Conservation (phyloP, 1,140 invertebrate species). For the Pseudoatta argentina region DNA sequence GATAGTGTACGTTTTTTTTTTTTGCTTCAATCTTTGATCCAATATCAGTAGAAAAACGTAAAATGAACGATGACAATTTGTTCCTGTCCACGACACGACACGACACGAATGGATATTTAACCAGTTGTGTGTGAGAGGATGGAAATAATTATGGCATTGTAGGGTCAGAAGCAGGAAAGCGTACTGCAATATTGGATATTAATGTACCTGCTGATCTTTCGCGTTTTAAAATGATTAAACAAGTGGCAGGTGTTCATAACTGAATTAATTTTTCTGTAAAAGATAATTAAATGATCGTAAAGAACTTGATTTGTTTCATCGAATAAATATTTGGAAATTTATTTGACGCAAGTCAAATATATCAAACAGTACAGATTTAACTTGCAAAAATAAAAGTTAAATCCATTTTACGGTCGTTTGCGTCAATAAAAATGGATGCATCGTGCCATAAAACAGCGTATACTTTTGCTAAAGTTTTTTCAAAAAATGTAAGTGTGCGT, state of each 20-base stretch:
- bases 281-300: background rate
- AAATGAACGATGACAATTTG: constrained; percentile 63
- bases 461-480: constrained; percentile 10
- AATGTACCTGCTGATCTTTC: constrained; percentile 29
- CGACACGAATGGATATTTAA: constrained; percentile 52
- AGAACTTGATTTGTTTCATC: background rate
- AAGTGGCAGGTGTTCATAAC: too few relatives aligned
- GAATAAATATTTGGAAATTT: background rate
- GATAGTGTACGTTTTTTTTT: constrained; percentile 47
- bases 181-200: constrained; percentile 36
- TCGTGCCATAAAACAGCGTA: background rate
- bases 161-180: background rate
- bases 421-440: background rate
- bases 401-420: background rate
- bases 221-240: background rate
- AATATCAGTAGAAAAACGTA: constrained; percentile 55
- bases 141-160: constrained; percentile 56
- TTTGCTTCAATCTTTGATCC: constrained; percentile 51
- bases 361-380: background rate
- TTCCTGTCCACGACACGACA: constrained; percentile 55
- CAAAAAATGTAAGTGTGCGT: background rate
- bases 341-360: background rate
- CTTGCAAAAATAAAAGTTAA: background rate
- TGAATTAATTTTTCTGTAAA: background rate
- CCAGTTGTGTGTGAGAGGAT: constrained; percentile 8